Percentiles rank a stretch among this genome's conserved stretches.
These are phyloP conservation scores for Daktulosphaira vitifoliae DNA, from an alignment of 1,140 invertebrate genomes.

Conservation along the genomic window DNA sequence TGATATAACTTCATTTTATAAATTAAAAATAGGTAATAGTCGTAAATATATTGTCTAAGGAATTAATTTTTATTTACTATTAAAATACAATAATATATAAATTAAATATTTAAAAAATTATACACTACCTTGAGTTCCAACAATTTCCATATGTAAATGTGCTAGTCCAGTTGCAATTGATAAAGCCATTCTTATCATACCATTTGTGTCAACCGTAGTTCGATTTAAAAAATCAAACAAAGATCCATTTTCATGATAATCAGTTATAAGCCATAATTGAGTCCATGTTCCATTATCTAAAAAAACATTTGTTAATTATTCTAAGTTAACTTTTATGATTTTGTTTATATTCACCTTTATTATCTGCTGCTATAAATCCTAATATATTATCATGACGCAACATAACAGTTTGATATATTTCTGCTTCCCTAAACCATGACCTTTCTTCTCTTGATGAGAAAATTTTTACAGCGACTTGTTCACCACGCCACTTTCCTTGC, in stretches of 20 bases:
- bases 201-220: conserved; percentile 63
- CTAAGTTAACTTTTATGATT: too few species aligned
- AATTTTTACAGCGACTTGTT: conserved; percentile 84
- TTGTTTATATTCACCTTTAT: conserved; percentile 37
- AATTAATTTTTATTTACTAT: too few species aligned
- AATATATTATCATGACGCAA: conserved; percentile 83
- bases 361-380: conserved; percentile 83
- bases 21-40: too few species aligned
- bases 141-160: conserved; percentile 91
- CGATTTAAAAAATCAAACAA: conserved; percentile 85
- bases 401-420: conserved; percentile 81
- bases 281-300: conserved; percentile 54
- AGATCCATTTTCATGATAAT: conserved; percentile 88
- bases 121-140: conserved; percentile 63
- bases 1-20: too few species aligned
- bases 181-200: conserved; percentile 72
- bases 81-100: too few species aligned
- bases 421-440: conserved; percentile 80
- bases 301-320: too few species aligned
- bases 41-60: too few species aligned
- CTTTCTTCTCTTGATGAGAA: conserved; percentile 81
- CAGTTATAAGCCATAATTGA: conserved; percentile 82
- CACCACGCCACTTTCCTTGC: conserved; percentile 75
- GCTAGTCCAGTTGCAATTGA: conserved; percentile 79
- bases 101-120: too few species aligned